phyloP scores from a whole-genome alignment of 1,140 invertebrate genomes.

The Cryptotermes secundus region DNA sequence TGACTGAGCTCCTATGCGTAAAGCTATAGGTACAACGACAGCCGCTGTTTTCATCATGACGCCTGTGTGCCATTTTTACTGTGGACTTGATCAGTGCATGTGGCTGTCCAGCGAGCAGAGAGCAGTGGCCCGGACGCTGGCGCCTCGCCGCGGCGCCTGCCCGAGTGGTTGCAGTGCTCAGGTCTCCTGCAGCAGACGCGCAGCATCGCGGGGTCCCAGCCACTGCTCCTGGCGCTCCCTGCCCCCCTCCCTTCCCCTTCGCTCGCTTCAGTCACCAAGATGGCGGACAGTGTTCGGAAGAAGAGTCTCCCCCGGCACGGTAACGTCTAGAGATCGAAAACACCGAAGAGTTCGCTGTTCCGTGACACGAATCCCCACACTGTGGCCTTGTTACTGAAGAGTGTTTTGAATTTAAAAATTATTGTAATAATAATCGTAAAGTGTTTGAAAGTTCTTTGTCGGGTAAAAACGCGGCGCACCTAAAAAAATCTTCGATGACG shows the following conservation, averaged over 20 bases:
- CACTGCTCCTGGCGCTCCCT: background rate
- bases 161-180: background rate
- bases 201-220: slow-evolving; percentile 10
- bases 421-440: background rate
- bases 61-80: no score
- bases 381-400: slow-evolving; percentile 4
- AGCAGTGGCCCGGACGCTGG: background rate
- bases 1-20: no score
- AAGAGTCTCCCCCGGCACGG: background rate
- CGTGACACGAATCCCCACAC: background rate
- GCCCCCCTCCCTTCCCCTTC: background rate
- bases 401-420: slow-evolving; percentile 3
- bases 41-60: no score
- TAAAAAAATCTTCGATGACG: slow-evolving; percentile 7
- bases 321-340: background rate
- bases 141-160: background rate
- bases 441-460: slow-evolving; percentile 1
- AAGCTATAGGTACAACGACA: no score
- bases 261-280: background rate
- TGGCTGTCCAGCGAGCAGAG: background rate
- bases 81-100: no score
- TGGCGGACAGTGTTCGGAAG: slow-evolving; percentile 9
- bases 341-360: background rate
- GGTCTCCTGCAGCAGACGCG: slow-evolving; percentile 11
- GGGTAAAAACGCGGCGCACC: slow-evolving; percentile 11